Base-by-base conservation (phyloP, 2,797 vertebrate genomes). In the Sebastes diaconus region DNA sequence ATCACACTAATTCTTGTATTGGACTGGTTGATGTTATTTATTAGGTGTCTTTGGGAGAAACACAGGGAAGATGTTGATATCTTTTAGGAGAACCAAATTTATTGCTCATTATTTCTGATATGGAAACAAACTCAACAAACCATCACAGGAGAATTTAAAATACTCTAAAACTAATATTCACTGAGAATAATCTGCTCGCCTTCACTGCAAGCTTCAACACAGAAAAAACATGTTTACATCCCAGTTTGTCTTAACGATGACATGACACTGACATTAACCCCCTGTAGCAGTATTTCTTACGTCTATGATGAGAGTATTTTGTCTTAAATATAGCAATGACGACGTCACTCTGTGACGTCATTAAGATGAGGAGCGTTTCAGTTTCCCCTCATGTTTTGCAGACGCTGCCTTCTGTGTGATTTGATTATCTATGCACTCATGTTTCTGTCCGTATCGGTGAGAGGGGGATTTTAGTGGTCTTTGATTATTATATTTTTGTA, bases 401-500 rank as follows among this genome's bases (percentile, higher is more conserved):
- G 63, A 64, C 13, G 34, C 77, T 84, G 68, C 61, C 74, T 74
- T 83, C 63, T 59, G 57, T 85, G 68, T 86, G 14, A 74, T 64
- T 6, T 42, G 46, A 58, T 86, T 57, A 84, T 88, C 84, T 92
- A 90, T 91, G 89, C 90, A 90, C 71, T 87, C 64, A 67, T 84
- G 57, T 83, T 79, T 89, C 75, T 77, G 64, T 81, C 61, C 22
- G 55, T 76, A 64, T 58, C 1, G 8, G 64, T 39, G 57, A 74
- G 65, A 76, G 54, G 73, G 80, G 70, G 57, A 79, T 79, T 83
- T 84, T 36, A 79, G 72, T 79, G 67, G 55, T 88, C 46, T 84
- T 79, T 54, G 36, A 87, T 81, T 77, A 50, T 87, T 90, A 71
- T 93, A 90, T 94, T 94, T 94, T 94, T 94, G 65, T 92, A 94